Percentiles rank a stretch among this genome's conserved stretches.
These are phyloP conservation scores for Condylura cristata DNA, from an alignment of 2,113 vertebrate genomes.

Conservation along the genomic window DNA sequence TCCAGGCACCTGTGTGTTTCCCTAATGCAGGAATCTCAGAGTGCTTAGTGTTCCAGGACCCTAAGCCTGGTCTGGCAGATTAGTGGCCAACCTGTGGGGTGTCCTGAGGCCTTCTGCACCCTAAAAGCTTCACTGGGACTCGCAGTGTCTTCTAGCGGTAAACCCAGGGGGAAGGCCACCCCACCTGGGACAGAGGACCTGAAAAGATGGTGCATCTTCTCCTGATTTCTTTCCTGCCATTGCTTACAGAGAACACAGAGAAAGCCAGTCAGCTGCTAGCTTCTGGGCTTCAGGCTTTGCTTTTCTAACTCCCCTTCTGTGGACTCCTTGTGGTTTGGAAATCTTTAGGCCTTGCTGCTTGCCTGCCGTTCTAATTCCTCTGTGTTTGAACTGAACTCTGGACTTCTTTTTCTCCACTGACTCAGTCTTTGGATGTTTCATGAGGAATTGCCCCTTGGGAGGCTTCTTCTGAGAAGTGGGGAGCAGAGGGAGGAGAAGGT, in stretches of 20 bases:
- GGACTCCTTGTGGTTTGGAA: neutral
- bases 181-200: neutral
- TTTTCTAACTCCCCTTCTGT: rapidly evolving
- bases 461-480: neutral
- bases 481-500: neutral
- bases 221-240: neutral
- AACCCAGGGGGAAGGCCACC: neutral
- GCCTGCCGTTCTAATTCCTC: neutral
- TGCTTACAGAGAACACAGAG: neutral
- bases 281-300: neutral
- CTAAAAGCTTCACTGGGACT: neutral
- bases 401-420: neutral
- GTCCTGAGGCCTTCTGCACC: neutral
- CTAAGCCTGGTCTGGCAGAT: neutral
- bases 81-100: rapidly evolving
- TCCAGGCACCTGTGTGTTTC: neutral
- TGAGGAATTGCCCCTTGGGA: rapidly evolving
- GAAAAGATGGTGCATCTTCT: neutral
- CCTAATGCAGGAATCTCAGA: neutral
- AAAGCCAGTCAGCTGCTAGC: too few species aligned
- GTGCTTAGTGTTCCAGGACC: too few species aligned
- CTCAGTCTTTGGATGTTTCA: neutral
- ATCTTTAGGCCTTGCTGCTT: neutral
- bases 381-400: neutral
- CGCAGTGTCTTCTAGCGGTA: neutral